These are phyloP conservation scores for Gorsachius goisagi DNA, from an alignment of 2,113 vertebrate genomes.

Conservation along the genomic window DNA sequence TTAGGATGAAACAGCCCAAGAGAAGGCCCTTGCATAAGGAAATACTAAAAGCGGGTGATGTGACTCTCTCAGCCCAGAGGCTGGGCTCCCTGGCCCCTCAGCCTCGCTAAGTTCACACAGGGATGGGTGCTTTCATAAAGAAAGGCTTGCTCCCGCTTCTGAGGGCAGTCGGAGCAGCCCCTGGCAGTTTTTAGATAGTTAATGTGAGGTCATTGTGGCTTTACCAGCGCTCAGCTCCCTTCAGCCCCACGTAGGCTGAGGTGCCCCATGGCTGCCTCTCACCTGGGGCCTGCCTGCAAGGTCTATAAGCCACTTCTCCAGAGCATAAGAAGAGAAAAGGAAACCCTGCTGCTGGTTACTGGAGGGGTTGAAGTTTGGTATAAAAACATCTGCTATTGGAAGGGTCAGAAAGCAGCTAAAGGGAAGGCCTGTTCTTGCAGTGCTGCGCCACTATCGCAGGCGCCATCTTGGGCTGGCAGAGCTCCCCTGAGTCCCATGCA, in stretches of 20 bases:
- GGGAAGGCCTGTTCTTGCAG: neutral
- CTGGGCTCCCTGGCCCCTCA: neutral
- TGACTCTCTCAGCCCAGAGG: neutral
- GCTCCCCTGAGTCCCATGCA: accelerated
- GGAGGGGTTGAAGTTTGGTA: accelerated
- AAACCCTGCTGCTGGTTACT: neutral
- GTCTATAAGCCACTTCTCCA: neutral
- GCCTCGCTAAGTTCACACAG: neutral
- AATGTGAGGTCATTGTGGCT: neutral
- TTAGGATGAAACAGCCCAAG: neutral
- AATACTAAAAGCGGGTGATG: neutral
- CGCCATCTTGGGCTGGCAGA: neutral
- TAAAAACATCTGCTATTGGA: neutral
- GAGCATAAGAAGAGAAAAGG: accelerated
- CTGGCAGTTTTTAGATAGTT: neutral
- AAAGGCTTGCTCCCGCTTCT: neutral
- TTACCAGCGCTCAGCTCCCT: accelerated
- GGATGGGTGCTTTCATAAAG: neutral
- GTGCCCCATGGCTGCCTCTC: neutral
- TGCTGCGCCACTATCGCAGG: accelerated
- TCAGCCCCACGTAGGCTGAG: accelerated
- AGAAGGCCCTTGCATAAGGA: neutral
- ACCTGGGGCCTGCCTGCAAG: neutral
- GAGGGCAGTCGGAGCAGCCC: neutral
- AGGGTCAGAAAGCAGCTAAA: neutral